Evolutionary conservation across 2,888 invertebrate genomes (phyloP).

Genomic region (Choreutis nemorana): DNA sequence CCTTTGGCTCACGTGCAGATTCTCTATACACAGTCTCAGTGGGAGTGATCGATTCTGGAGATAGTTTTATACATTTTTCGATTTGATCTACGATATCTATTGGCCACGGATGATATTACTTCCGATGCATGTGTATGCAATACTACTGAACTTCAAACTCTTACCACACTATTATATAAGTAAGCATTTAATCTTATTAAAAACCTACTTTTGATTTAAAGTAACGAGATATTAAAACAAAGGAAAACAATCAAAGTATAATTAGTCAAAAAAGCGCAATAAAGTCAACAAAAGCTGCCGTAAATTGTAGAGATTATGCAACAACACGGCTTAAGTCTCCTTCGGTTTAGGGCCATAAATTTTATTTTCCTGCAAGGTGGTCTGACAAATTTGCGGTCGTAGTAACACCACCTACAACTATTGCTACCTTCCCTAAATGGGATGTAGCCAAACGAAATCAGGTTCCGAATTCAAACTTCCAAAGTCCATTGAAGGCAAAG

Average conservation of each 20-base stretch:
- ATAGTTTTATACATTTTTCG: slow-evolving; percentile 39
- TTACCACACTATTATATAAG: too few species aligned
- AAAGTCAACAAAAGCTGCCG: slow-evolving; percentile 46
- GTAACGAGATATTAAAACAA: slow-evolving; percentile 19
- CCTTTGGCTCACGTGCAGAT: slow-evolving; percentile 61
- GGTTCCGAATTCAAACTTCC: too few species aligned
- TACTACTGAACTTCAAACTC: neutral
- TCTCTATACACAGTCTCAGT: slow-evolving; percentile 45
- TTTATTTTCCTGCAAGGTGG: slow-evolving; percentile 61
- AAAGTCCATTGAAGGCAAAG: too few species aligned
- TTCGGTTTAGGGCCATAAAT: slow-evolving; percentile 58
- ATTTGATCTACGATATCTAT: slow-evolving; percentile 24
- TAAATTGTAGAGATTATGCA: slow-evolving; percentile 62
- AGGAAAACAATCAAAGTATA: too few species aligned
- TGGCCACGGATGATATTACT: slow-evolving; percentile 24
- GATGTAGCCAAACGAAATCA: too few species aligned
- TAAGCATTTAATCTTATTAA: neutral
- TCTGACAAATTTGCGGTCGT: slow-evolving; percentile 64
- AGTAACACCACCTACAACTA: too few species aligned
- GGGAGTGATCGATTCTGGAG: slow-evolving; percentile 63
- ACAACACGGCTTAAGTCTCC: slow-evolving; percentile 54
- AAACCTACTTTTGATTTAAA: neutral
- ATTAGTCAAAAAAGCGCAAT: slow-evolving; percentile 40
- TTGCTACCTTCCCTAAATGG: too few species aligned
- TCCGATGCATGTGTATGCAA: slow-evolving; percentile 18